Conservation (phyloP, 2,888 invertebrate species). For the Rhingia campestris region DNA sequence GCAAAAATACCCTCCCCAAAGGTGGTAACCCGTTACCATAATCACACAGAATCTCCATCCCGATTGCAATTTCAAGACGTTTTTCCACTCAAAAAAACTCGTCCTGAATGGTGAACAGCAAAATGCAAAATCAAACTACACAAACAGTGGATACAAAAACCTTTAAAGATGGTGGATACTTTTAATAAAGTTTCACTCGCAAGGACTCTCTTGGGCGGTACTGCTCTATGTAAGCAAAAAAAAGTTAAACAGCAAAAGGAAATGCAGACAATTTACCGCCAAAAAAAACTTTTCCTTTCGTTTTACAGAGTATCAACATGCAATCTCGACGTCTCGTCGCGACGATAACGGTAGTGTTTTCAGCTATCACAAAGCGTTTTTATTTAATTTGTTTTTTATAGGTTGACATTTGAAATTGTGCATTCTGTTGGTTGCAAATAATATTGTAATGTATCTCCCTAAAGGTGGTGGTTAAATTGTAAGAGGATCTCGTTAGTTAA, state of each 20-base stretch:
- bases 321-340: slow-evolving; percentile 17
- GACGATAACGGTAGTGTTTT: slow-evolving; percentile 4
- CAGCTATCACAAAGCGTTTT: slow-evolving; percentile 26
- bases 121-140: slow-evolving; percentile 59
- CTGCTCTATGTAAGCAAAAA: slow-evolving; percentile 3
- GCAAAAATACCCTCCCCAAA: slow-evolving; percentile 42
- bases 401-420: slow-evolving; percentile 29
- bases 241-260: slow-evolving; percentile 6
- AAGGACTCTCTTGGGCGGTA: slow-evolving; percentile 5
- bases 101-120: slow-evolving; percentile 6
- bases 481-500: too few species aligned
- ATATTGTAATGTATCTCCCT: not conserved
- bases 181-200: slow-evolving; percentile 54
- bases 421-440: not conserved
- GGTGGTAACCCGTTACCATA: slow-evolving; percentile 28
- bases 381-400: slow-evolving; percentile 18
- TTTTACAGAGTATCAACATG: slow-evolving; percentile 2
- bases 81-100: slow-evolving; percentile 6
- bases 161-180: slow-evolving; percentile 26
- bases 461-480: too few species aligned
- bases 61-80: slow-evolving; percentile 7
- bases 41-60: not conserved
- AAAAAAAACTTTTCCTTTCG: slow-evolving; percentile 34
- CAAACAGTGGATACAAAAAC: slow-evolving; percentile 14
- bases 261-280: slow-evolving; percentile 52